Evolutionary conservation across 2,888 invertebrate genomes (phyloP).

Genomic region (Osmoderma eremita): DNA sequence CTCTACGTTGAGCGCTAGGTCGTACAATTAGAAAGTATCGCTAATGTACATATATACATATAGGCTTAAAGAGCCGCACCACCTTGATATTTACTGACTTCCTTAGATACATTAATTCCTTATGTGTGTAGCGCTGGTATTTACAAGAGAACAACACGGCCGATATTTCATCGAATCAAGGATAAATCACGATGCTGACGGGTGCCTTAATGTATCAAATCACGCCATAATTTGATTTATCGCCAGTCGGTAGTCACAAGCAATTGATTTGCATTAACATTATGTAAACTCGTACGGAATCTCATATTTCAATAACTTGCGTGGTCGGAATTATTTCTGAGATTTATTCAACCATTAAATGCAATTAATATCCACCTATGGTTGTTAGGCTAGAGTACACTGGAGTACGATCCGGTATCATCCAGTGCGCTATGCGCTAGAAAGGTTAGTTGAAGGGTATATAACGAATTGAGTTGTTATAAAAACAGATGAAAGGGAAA

Average conservation of each 20-base stretch:
- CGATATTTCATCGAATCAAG: slow-evolving; percentile 61
- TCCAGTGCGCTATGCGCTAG: slow-evolving; percentile 10
- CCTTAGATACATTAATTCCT: slow-evolving; percentile 4
- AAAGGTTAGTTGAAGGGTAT: slow-evolving; percentile 8
- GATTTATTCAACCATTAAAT: slow-evolving; percentile 51
- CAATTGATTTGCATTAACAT: slow-evolving; percentile 65
- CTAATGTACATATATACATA: too few relatives aligned
- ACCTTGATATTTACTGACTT: too few relatives aligned
- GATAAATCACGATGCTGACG: slow-evolving; percentile 60
- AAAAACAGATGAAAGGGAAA: slow-evolving; percentile 20
- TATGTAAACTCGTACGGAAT: slow-evolving; percentile 62
- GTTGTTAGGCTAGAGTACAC: background rate
- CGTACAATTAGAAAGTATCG: too few relatives aligned
- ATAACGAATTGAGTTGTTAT: slow-evolving; percentile 30
- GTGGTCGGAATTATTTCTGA: slow-evolving; percentile 53
- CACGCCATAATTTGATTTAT: slow-evolving; percentile 64
- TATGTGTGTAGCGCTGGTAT: slow-evolving; percentile 31
- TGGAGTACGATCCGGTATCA: background rate
- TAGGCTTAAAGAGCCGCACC: too few relatives aligned
- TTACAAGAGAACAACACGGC: slow-evolving; percentile 49
- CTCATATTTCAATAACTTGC: slow-evolving; percentile 60
- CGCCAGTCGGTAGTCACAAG: slow-evolving; percentile 60
- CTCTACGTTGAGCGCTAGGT: too few relatives aligned
- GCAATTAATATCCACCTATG: slow-evolving; percentile 43
- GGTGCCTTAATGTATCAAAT: slow-evolving; percentile 64